A percentile compares a stretch with the other conserved stretches of the same genome.
Evolutionary conservation across 2,888 invertebrate genomes (phyloP).

Genomic region (Drosophila dives): DNA sequence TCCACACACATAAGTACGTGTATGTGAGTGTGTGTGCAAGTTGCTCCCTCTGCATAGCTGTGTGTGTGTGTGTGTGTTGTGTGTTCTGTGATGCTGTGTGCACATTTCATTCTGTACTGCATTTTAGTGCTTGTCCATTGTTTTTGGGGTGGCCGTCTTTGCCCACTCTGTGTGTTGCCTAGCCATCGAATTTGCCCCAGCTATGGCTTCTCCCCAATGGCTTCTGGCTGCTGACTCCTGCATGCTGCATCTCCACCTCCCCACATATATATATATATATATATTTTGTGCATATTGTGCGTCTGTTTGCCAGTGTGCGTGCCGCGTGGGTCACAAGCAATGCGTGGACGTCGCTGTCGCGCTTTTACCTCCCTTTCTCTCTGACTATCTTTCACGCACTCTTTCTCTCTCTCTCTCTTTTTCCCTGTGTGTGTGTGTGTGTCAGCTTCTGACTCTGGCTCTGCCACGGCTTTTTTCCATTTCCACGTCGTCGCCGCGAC

Average conservation of each 20-base stretch:
- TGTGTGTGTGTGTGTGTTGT: slow-evolving; percentile 18
- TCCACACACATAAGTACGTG: slow-evolving; percentile 6
- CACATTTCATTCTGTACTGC: slow-evolving; percentile 64
- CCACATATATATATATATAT: background rate
- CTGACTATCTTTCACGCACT: background rate
- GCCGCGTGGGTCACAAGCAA: slow-evolving; percentile 42
- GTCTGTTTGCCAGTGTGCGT: slow-evolving; percentile 47
- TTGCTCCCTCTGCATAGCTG: slow-evolving; percentile 5
- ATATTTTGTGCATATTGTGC: slow-evolving; percentile 51
- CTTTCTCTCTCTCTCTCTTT: slow-evolving; percentile 2
- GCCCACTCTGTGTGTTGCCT: slow-evolving; percentile 21
- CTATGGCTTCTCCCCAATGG: background rate
- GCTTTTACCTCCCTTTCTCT: slow-evolving; percentile 7
- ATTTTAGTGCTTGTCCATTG: slow-evolving; percentile 70
- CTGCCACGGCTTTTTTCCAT: slow-evolving; percentile 57
- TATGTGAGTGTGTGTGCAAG: background rate
- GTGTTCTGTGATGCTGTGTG: slow-evolving; percentile 33
- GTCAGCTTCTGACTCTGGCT: slow-evolving; percentile 12
- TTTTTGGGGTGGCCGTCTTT: slow-evolving; percentile 38
- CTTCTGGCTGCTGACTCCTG: background rate
- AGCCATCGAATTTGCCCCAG: slow-evolving; percentile 30
- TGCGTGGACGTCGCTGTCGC: slow-evolving; percentile 45
- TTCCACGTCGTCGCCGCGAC: slow-evolving; percentile 51
- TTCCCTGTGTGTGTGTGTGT: slow-evolving; percentile 3
- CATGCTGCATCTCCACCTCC: background rate